Evolutionary conservation across 2,113 vertebrate genomes (phyloP).

Genomic region (Tetrao urogallus): DNA sequence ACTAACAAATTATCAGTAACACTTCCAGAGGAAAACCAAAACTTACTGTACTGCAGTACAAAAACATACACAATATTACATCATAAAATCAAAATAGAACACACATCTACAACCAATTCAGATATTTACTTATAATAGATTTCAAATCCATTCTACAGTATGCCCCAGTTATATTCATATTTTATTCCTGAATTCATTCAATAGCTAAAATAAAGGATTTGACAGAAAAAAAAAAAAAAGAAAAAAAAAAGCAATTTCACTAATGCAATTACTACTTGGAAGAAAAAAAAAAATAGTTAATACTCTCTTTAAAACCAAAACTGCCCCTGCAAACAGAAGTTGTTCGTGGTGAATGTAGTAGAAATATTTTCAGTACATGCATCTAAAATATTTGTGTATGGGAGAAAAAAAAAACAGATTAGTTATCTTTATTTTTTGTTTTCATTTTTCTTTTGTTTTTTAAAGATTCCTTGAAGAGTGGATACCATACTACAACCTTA

Average conservation of each 20-base stretch:
- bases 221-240: neutral
- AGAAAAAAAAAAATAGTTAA: neutral
- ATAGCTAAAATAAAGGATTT: neutral
- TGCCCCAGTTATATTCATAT: neutral
- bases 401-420: too few species aligned
- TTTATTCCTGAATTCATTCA: neutral
- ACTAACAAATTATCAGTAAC: neutral
- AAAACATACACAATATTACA: neutral
- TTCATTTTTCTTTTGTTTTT: too few species aligned
- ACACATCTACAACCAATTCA: neutral
- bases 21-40: neutral
- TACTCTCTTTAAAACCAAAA: neutral
- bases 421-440: neutral
- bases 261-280: neutral
- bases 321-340: neutral
- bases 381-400: neutral
- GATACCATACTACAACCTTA: neutral
- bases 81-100: neutral
- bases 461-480: neutral
- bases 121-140: neutral
- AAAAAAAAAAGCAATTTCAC: neutral
- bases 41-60: neutral
- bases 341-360: neutral
- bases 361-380: neutral
- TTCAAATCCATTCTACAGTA: neutral